These are phyloP conservation scores for Rhingia campestris DNA, from an alignment of 2,888 invertebrate genomes.

Conservation along the genomic window DNA sequence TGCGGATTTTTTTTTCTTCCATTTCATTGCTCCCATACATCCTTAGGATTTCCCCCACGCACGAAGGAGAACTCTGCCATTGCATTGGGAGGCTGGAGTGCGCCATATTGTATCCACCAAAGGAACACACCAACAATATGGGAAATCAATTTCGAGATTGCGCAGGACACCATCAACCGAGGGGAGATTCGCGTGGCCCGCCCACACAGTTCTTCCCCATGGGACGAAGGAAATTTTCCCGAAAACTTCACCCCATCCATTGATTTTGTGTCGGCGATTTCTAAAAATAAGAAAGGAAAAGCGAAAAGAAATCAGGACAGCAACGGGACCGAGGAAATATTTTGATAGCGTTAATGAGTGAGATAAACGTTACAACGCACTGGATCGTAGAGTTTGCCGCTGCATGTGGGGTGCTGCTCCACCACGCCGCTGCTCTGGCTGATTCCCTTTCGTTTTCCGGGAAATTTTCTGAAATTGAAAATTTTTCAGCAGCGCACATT, in stretches of 20 bases:
- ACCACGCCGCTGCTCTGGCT: too few species aligned
- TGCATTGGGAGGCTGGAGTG: constrained; percentile 44
- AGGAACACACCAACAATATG: not conserved
- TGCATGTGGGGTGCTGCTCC: not conserved
- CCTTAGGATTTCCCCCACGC: constrained; percentile 41
- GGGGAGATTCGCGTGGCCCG: constrained; percentile 59
- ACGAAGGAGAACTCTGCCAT: constrained; percentile 69
- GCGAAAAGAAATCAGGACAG: constrained; percentile 25
- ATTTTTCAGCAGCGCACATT: constrained; percentile 53
- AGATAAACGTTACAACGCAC: constrained; percentile 6
- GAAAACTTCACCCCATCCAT: constrained; percentile 47
- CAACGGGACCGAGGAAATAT: constrained; percentile 34
- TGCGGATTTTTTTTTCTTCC: constrained; percentile 31
- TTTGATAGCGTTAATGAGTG: constrained; percentile 64
- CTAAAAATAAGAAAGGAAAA: constrained; percentile 62
- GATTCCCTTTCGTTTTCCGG: constrained; percentile 65
- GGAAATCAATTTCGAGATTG: constrained; percentile 42
- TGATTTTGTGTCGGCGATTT: constrained; percentile 47
- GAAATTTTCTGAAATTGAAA: constrained; percentile 21
- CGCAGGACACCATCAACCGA: constrained; percentile 45
- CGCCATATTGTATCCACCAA: constrained; percentile 61
- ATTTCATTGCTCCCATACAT: constrained; percentile 16
- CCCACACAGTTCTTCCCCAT: constrained; percentile 55
- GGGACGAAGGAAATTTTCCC: constrained; percentile 35
- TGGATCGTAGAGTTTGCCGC: constrained; percentile 21